Evolutionary conservation across 2,113 vertebrate species (phyloP).

Genomic region (Misgurnus mizolepis): DNA sequence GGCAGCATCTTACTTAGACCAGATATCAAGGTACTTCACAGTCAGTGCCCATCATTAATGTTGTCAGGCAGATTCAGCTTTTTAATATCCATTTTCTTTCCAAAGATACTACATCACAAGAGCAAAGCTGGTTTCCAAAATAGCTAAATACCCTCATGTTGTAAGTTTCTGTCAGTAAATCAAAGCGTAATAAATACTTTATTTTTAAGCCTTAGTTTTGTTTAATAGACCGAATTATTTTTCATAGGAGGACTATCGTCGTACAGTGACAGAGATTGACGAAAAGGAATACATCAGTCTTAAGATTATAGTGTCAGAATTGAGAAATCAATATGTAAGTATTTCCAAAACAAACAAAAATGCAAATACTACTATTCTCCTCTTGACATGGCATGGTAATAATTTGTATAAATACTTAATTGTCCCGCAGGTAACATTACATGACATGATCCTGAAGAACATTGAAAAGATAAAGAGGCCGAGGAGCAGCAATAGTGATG

Average conservation of each 20-base stretch:
- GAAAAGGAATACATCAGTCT: constrained; percentile 99
- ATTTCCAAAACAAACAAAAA: background rate
- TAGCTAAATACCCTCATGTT: constrained; percentile 99
- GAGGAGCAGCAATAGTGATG: constrained; percentile 97
- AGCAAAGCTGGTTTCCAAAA: constrained; percentile 99
- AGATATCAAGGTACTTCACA: constrained; percentile 90
- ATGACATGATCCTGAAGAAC: constrained; percentile 99
- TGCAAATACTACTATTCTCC: background rate
- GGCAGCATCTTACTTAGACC: constrained; percentile 96
- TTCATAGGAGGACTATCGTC: constrained; percentile 93
- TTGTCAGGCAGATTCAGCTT: background rate
- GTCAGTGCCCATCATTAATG: background rate
- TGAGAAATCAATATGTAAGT: constrained; percentile 98
- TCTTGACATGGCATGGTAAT: background rate
- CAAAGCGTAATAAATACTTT: background rate
- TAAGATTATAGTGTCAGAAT: constrained; percentile 97
- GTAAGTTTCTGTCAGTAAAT: constrained; percentile 77
- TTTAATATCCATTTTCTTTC: background rate
- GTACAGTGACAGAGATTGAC: constrained; percentile 97
- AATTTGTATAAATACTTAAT: background rate
- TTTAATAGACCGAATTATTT: background rate
- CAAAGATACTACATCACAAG: constrained; percentile 97
- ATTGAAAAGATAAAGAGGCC: constrained; percentile 99
- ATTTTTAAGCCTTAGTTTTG: background rate
- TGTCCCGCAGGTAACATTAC: constrained; percentile 88